Percentiles rank a stretch among this genome's conserved stretches.
Conservation (phyloP, 2,113 vertebrate genomes). For the Passer domesticus region DNA sequence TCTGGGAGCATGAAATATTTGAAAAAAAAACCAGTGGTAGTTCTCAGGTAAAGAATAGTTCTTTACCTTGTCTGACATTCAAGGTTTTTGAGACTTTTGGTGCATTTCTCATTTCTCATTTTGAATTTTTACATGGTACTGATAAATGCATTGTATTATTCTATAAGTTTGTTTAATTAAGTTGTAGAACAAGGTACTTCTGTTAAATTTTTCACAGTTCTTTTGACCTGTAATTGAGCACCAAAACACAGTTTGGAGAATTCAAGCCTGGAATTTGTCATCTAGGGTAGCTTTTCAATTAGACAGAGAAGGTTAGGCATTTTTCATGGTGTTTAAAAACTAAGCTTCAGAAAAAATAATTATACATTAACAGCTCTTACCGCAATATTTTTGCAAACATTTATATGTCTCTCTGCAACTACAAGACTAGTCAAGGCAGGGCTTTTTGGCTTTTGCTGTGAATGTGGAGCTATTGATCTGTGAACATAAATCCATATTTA, state of each 20-base stretch:
- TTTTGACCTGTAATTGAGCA: not conserved
- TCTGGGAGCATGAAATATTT: not conserved
- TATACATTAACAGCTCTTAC: not conserved
- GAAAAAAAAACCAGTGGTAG: not conserved
- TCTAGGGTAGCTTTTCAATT: not conserved
- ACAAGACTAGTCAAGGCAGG: not conserved
- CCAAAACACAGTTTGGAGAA: not conserved
- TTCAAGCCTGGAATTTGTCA: not conserved
- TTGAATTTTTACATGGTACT: not conserved
- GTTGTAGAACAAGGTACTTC: not conserved
- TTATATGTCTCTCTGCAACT: not conserved
- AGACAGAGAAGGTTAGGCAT: not conserved
- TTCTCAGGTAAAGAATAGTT: not conserved
- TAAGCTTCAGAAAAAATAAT: not conserved
- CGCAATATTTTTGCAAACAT: not conserved
- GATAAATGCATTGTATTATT: not conserved
- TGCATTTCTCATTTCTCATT: not conserved
- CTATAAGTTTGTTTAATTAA: not conserved
- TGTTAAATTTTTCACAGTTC: not conserved
- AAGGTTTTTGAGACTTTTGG: not conserved
- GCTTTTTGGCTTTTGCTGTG: constrained; percentile 25
- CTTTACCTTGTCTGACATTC: not conserved
- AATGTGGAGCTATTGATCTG: constrained; percentile 32
- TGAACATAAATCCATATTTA: constrained; percentile 54
- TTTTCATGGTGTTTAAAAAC: not conserved